Conservation (phyloP, 1,140 invertebrate species). For the Elymnias hypermnestra region DNA sequence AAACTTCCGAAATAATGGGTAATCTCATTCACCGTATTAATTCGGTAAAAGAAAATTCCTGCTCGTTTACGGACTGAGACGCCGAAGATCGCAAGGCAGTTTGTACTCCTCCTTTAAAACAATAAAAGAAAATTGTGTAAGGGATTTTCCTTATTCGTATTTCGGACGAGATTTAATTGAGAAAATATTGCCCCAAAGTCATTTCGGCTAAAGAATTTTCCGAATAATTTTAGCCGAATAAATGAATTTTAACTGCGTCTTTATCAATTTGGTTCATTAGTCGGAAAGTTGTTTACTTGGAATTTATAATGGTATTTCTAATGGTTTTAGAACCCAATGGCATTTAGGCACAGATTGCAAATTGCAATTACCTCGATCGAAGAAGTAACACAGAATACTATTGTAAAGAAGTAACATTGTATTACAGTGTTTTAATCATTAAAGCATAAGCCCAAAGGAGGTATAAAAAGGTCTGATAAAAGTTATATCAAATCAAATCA, state of each 20-base stretch:
- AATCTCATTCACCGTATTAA: conserved; percentile 1
- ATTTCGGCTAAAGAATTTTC: conserved; percentile 11
- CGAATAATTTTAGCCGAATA: conserved; percentile 3
- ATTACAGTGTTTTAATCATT: no score
- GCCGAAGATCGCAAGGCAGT: conserved; percentile 2
- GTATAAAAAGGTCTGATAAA: no score
- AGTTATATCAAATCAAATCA: no score
- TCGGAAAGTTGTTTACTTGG: no score
- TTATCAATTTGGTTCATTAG: conserved; percentile 18
- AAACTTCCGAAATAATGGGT: conserved; percentile 1
- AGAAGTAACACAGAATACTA: no score
- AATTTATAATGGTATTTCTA: no score
- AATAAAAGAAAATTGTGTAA: conserved; percentile 24
- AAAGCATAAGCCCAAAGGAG: no score
- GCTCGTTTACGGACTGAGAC: not conserved
- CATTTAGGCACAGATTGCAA: no score
- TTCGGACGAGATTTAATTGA: conserved; percentile 17
- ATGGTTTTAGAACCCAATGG: no score
- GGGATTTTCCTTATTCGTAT: conserved; percentile 15
- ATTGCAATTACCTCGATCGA: no score
- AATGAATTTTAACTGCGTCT: conserved; percentile 11
- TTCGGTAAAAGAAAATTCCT: conserved; percentile 8
- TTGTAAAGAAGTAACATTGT: no score
- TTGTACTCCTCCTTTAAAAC: conserved; percentile 16
- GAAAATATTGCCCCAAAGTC: conserved; percentile 17